Conservation (phyloP, 1,140 invertebrate species). For the Scaptomyza graminum region DNA sequence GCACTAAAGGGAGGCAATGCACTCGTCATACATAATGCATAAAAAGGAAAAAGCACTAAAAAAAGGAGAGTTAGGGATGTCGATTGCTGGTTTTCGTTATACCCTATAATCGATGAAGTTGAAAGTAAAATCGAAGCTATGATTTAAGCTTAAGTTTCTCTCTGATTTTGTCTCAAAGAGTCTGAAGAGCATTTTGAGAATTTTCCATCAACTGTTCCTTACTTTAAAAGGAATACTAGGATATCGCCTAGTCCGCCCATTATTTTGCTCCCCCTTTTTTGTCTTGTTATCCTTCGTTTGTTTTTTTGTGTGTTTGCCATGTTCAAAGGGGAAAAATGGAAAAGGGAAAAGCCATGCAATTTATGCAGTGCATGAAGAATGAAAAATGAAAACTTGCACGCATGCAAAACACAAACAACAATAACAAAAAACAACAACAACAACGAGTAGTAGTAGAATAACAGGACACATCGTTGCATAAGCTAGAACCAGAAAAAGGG, state of each 20-base stretch:
- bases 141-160: too few species aligned
- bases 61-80: neutral
- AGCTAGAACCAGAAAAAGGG: neutral
- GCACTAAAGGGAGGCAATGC: conserved; percentile 11
- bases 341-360: conserved; percentile 41
- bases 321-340: conserved; percentile 23
- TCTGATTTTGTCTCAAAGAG: too few species aligned
- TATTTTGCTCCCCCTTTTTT: neutral
- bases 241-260: too few species aligned
- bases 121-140: too few species aligned
- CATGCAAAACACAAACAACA: conserved; percentile 30
- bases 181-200: too few species aligned
- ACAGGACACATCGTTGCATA: conserved; percentile 15
- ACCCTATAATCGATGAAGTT: neutral
- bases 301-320: conserved; percentile 8
- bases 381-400: conserved; percentile 66
- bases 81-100: neutral
- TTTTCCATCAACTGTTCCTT: too few species aligned
- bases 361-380: conserved; percentile 64
- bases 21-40: conserved; percentile 3
- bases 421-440: conserved; percentile 7
- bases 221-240: too few species aligned
- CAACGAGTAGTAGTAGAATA: too few species aligned
- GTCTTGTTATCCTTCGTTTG: conserved; percentile 2
- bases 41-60: conserved; percentile 13